Evolutionary conservation across 2,797 vertebrate genomes (phyloP).

Genomic region (Iguana delicatissima): DNA sequence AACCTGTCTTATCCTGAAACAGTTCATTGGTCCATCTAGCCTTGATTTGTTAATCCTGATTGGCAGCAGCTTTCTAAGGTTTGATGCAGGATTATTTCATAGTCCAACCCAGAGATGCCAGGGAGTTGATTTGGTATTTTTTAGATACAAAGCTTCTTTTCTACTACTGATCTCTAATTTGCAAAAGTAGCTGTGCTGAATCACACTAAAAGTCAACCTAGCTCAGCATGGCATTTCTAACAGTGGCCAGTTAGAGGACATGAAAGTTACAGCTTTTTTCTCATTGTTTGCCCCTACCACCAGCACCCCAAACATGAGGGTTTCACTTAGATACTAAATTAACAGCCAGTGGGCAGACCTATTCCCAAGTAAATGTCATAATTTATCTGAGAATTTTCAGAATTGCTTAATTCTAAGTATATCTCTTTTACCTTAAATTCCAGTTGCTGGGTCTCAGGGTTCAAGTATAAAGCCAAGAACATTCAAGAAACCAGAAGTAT

Average conservation of each 20-base stretch:
- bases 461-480: background rate
- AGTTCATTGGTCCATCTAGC: background rate
- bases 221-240: background rate
- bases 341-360: background rate
- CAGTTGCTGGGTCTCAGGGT: background rate
- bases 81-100: too few species aligned
- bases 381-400: background rate
- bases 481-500: background rate
- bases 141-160: background rate
- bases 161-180: background rate
- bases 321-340: background rate
- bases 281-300: background rate
- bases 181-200: slow-evolving; percentile 2
- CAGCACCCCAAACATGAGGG: background rate
- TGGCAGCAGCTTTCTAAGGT: background rate
- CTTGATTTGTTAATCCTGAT: too few species aligned
- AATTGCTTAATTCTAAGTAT: background rate
- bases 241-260: background rate
- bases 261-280: too few species aligned
- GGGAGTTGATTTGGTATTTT: too few species aligned
- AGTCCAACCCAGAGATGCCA: background rate
- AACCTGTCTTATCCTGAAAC: background rate
- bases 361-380: background rate
- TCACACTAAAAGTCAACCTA: background rate
- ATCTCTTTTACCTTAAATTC: background rate